Conservation (phyloP, 2,888 invertebrate species). For the Resseliella maxima region DNA sequence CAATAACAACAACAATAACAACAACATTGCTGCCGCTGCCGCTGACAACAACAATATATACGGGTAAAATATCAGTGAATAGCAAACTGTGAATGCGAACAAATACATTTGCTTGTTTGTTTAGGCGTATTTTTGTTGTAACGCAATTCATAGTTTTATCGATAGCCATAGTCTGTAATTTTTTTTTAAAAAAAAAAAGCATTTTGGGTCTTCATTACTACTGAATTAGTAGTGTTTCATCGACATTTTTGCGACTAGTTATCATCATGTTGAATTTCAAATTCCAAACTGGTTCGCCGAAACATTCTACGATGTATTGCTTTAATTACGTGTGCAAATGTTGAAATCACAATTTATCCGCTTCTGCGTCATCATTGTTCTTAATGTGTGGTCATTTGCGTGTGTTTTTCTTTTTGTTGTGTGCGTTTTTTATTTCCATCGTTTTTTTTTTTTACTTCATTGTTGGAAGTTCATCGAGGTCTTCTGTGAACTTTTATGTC, state of each 20-base stretch:
- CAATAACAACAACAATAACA: neutral
- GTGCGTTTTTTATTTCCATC: neutral
- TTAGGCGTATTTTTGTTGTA: neutral
- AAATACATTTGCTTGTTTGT: neutral
- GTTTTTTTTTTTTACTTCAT: neutral
- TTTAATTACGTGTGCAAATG: neutral
- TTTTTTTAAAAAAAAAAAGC: neutral
- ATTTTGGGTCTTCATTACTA: no score
- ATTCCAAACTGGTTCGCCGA: conserved; percentile 37
- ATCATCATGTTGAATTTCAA: neutral
- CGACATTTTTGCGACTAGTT: neutral
- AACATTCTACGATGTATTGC: neutral
- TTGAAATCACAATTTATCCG: neutral
- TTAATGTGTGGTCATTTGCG: no score
- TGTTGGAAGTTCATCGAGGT: conserved; percentile 27
- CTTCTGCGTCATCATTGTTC: conserved; percentile 35
- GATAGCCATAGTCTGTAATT: neutral
- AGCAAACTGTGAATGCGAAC: neutral
- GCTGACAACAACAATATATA: conserved; percentile 9
- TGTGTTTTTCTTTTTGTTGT: no score
- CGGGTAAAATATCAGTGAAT: neutral
- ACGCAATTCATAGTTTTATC: neutral
- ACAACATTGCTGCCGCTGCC: no score
- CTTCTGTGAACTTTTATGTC: no score
- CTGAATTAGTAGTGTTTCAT: no score